Percentiles rank a stretch among this genome's conserved stretches.
Evolutionary conservation across 2,888 invertebrate species (phyloP).

Genomic region (Neoaliturus tenellus): DNA sequence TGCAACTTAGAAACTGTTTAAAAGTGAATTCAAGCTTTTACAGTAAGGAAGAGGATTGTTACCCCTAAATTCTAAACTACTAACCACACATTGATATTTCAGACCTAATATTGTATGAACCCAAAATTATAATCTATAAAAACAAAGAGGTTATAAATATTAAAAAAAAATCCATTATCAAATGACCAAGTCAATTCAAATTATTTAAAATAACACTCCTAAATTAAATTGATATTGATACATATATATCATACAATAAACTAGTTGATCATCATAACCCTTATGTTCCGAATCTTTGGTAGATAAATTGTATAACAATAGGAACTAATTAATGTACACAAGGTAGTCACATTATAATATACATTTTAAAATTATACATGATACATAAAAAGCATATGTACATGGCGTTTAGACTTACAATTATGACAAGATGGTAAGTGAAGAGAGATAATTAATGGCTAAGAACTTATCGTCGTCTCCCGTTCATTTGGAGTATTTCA

Average conservation of each 20-base stretch:
- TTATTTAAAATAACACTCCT: too few species aligned
- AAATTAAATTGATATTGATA: neutral
- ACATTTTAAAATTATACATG: neutral
- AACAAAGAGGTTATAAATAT: neutral
- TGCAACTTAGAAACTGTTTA: too few species aligned
- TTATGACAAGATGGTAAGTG: neutral
- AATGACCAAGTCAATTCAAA: too few species aligned
- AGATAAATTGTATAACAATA: constrained; percentile 3
- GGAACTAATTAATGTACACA: constrained; percentile 38
- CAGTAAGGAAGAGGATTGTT: too few species aligned
- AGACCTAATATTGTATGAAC: too few species aligned
- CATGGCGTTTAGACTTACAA: neutral
- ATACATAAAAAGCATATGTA: constrained; percentile 26
- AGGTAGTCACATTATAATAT: constrained; percentile 19
- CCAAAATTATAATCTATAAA: too few species aligned
- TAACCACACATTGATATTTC: too few species aligned
- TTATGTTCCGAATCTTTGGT: constrained; percentile 34
- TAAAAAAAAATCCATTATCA: too few species aligned
- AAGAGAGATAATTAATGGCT: neutral
- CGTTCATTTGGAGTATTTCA: constrained; percentile 31
- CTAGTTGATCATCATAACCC: constrained; percentile 18
- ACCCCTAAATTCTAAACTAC: too few species aligned
- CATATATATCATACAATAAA: neutral
- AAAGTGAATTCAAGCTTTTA: too few species aligned
- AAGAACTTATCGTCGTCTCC: constrained; percentile 25